These are phyloP conservation scores for Trichechus manatus DNA, from an alignment of 2,113 vertebrate genomes.

Conservation along the genomic window DNA sequence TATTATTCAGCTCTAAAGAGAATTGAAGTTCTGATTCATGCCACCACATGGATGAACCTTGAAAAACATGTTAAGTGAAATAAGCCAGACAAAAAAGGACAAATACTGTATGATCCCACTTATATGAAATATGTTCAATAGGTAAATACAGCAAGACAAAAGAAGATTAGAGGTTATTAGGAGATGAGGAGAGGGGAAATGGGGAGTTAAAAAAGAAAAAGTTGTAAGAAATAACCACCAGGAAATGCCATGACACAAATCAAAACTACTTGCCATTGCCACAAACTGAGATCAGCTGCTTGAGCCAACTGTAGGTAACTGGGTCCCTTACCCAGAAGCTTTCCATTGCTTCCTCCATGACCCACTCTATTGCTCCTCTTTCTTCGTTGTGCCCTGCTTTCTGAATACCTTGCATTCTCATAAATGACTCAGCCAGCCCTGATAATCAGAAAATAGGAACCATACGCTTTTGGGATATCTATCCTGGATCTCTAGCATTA, in stretches of 20 bases:
- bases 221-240: not conserved
- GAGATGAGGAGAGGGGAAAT: no score
- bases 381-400: not conserved
- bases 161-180: no score
- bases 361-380: not conserved
- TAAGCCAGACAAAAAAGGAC: no score
- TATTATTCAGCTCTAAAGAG: no score
- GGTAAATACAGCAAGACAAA: no score
- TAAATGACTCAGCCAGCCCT: not conserved
- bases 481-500: not conserved
- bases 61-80: no score
- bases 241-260: not conserved
- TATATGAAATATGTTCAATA: no score
- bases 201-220: no score
- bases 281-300: not conserved
- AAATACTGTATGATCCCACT: no score
- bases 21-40: no score
- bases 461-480: not conserved
- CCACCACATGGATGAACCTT: no score
- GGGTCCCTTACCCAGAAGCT: not conserved
- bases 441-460: not conserved
- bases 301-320: not conserved
- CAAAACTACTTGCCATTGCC: not conserved
- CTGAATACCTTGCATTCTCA: not conserved
- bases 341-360: not conserved